Percentiles rank a stretch among this genome's conserved stretches.
phyloP scores from a whole-genome alignment of 2,113 vertebrate genomes.

The Pollachius pollachius region DNA sequence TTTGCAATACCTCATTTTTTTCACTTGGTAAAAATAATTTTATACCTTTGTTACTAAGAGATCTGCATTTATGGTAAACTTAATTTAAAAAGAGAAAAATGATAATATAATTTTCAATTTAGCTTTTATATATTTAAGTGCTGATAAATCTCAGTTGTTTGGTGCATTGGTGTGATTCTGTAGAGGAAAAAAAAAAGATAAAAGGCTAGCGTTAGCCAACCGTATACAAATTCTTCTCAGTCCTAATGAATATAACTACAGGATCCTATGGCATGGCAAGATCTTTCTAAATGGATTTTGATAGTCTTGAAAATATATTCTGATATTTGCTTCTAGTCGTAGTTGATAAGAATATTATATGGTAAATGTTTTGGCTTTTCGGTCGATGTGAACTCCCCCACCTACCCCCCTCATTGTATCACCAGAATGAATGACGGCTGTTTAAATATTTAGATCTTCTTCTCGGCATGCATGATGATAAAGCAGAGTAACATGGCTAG shows the following conservation, averaged over 20 bases:
- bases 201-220: conserved; percentile 84
- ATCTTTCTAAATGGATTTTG: conserved; percentile 73
- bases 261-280: conserved; percentile 84
- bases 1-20: conserved; percentile 99
- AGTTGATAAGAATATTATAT: conserved; percentile 61
- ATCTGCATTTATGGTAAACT: conserved; percentile 97
- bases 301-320: conserved; percentile 75
- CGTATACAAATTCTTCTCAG: conserved; percentile 86
- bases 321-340: conserved; percentile 71
- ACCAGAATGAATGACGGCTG: conserved; percentile 91
- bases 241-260: conserved; percentile 88
- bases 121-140: conserved; percentile 99
- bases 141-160: conserved; percentile 90
- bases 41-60: conserved; percentile 99
- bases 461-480: conserved; percentile 97
- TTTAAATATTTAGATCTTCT: conserved; percentile 82
- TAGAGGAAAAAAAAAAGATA: conserved; percentile 86
- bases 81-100: conserved; percentile 96
- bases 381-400: conserved; percentile 92
- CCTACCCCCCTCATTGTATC: conserved; percentile 74
- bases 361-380: conserved; percentile 77
- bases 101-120: conserved; percentile 99
- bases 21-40: conserved; percentile 99
- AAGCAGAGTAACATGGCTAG: conserved; percentile 87
- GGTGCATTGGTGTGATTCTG: conserved; percentile 95